Conservation (phyloP, 2,797 vertebrate genomes). For the Peromyscus nudipes region DNA sequence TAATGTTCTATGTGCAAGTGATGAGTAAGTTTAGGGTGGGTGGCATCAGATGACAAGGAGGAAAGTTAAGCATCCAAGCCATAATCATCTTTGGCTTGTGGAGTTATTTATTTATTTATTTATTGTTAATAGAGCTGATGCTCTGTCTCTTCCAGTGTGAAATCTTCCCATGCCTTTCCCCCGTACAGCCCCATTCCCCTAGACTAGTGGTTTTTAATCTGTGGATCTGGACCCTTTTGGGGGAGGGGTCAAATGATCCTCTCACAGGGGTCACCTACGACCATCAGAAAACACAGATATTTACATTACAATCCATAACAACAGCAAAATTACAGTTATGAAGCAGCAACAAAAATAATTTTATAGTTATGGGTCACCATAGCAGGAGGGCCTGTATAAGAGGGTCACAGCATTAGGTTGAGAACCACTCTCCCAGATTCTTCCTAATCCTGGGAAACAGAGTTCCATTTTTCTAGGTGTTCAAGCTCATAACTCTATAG, state of each 20-base stretch:
- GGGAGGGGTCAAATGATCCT: background rate
- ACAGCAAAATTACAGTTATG: background rate
- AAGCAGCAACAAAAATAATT: background rate
- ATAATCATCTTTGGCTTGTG: background rate
- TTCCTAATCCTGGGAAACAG: background rate
- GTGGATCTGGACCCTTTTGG: background rate
- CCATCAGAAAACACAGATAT: background rate
- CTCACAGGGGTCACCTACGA: background rate
- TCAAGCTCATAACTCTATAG: background rate
- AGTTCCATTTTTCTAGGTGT: background rate
- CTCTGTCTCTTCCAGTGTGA: background rate
- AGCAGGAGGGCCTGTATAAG: background rate
- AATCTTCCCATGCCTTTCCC: background rate
- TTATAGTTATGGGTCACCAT: background rate
- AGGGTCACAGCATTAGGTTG: background rate
- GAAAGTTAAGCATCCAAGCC: slow-evolving; percentile 7
- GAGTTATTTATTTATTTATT: background rate
- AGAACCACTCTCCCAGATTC: background rate
- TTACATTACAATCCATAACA: background rate
- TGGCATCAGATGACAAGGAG: background rate
- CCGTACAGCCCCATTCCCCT: background rate
- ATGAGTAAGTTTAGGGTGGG: background rate
- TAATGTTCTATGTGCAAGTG: background rate
- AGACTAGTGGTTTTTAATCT: background rate
- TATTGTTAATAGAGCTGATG: background rate